Percentiles rank a stretch among this genome's conserved stretches.
phyloP scores from a whole-genome alignment of 2,888 invertebrate genomes.

The Phengaris arion region DNA sequence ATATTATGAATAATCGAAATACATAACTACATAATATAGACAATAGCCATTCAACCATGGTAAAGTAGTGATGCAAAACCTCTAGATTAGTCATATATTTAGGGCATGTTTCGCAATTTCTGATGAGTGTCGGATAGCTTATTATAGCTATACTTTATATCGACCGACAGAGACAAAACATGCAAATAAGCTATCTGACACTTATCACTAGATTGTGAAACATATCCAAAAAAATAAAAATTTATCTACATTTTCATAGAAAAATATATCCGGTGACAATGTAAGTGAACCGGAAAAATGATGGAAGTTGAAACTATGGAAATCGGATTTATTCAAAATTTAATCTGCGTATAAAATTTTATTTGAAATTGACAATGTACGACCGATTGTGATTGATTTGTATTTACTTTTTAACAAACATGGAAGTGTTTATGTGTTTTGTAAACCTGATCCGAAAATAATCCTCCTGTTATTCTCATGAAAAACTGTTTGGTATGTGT shows the following conservation, averaged over 20 bases:
- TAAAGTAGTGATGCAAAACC: background rate
- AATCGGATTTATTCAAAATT: constrained; percentile 6
- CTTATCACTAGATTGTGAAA: background rate
- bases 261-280: background rate
- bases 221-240: background rate
- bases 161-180: too few relatives aligned
- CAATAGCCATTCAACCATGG: background rate
- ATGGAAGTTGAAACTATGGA: background rate
- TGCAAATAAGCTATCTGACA: too few relatives aligned
- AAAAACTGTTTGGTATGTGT: too few relatives aligned
- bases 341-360: background rate
- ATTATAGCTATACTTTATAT: too few relatives aligned
- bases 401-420: background rate
- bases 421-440: background rate
- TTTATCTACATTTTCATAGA: background rate
- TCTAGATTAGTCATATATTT: background rate
- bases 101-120: too few relatives aligned
- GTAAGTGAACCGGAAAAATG: background rate
- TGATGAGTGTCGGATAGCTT: too few relatives aligned
- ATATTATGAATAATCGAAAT: background rate
- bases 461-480: background rate
- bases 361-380: background rate
- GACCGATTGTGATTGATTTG: background rate
- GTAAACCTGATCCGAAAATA: background rate
- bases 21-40: background rate